phyloP scores from a whole-genome alignment of 2,888 invertebrate species.

The Tupiocoris notatus region DNA sequence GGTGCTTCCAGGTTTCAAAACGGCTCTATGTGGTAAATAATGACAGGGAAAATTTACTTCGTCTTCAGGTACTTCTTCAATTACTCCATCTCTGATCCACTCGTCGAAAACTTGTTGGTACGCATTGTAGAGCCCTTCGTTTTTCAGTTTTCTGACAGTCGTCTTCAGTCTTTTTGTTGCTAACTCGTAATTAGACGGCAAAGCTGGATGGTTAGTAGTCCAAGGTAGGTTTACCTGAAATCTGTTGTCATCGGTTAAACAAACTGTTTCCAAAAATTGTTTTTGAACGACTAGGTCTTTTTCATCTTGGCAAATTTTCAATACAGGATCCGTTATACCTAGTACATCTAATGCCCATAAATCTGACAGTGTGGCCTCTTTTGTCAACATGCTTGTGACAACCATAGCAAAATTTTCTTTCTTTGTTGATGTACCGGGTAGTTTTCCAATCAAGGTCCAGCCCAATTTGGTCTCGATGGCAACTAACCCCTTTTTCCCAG shows the following conservation, averaged over 20 bases:
- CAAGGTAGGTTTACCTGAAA: conserved; percentile 52
- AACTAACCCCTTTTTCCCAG: not conserved
- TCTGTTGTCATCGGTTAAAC: conserved; percentile 49
- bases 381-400: not conserved
- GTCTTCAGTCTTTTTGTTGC: conserved; percentile 49
- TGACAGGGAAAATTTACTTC: not conserved
- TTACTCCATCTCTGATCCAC: conserved; percentile 50
- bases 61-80: conserved; percentile 48
- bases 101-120: conserved; percentile 51
- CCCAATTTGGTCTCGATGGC: not conserved
- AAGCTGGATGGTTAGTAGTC: conserved; percentile 51
- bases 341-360: conserved; percentile 44
- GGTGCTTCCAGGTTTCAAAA: conserved; percentile 45
- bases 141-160: conserved; percentile 42
- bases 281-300: conserved; percentile 12
- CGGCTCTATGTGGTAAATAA: conserved; percentile 45
- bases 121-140: conserved; percentile 36
- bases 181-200: conserved; percentile 49
- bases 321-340: conserved; percentile 41
- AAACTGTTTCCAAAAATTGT: conserved; percentile 49
- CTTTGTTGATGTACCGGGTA: not conserved
- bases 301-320: not conserved
- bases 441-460: not conserved
- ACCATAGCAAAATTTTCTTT: not conserved
- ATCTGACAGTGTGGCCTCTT: conserved; percentile 2